Evolutionary conservation across 2,888 invertebrate species (phyloP), one percentile per base, ranked within the genome.

Genomic region (Ellobium chinense): DNA sequence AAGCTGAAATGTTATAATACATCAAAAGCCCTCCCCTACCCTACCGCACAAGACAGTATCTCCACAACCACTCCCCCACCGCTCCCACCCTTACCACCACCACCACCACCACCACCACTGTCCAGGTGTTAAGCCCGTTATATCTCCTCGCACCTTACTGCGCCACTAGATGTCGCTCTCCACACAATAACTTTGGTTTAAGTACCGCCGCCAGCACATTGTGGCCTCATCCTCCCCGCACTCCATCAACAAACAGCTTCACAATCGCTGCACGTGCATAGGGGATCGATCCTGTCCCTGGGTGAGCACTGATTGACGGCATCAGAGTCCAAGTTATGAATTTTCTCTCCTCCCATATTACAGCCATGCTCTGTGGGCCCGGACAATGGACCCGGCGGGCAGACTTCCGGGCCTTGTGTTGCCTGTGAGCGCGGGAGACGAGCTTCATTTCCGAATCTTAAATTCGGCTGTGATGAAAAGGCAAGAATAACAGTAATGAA

Each of bases 231-330:
- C 54, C 58, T 27, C 34, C 1, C 9, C 58, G 12, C 0, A 2
- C 56, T 24, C 60, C 39, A n/a, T 60, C 68, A 58, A 60, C 70
- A 78, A 78, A 70, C 78, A 39, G 78, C 56, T 34, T 62, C 18
- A 78, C 62, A 70, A 78, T 63, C 29, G 36, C n/a, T 46, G 78
- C 78, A 78, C 78, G 78, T 78, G 78, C 78, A 63, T 62, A 62
- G 14, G 69, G 62, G 70, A 62, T 37, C 36, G 27, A 36, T 37
- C 37, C 65, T 31, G 31, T 34, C 46, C 56, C 46, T 65, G 65
- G 39, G 75, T 66, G 65, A 66, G 65, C 75, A 46, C 34, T 63
- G 65, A 65, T 56, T 65, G 75, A 75, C 75, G 75, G 63, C 65
- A 46, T 39, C 36, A 46, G 7, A 24, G 68, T 56, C 4, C 14